Base-by-base conservation (phyloP, 2,797 vertebrate genomes). In the Scleropages formosus region DNA sequence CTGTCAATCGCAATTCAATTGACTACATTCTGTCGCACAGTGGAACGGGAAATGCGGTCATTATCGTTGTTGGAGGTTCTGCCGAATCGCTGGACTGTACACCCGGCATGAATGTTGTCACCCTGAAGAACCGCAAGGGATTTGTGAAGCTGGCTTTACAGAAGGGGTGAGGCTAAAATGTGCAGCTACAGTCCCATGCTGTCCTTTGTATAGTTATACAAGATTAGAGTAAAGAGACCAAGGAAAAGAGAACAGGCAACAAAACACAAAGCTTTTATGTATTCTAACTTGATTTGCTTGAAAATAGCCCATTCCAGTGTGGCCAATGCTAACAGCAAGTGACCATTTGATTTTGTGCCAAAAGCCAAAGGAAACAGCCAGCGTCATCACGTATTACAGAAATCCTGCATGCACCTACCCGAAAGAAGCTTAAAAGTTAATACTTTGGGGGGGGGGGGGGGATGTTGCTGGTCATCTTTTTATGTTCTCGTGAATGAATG, bases 1-100 rank as follows among this genome's bases (percentile, higher is more conserved):
- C 98, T 0, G 97, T 99, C 77, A 96, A 95, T 83, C 94, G 83
- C 26, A 94, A 98, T 85, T 96, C 95, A 73, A 98, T 99, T 0
- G 95, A 99, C 84, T 98, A 95, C 86, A 90, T 98, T 82, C 92
- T 99, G 61, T 94, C 97, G 0, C 87, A 91, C 75, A 98, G 93
- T 0, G 98, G 97, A 75, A 96, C 83, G 0, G 97, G 98, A 63
- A 99, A 99, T 0, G 97, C 96, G 0, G 93, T 99, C 78, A 82
- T 99, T 85, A 99, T 99, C 0, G 98, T 96, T 0, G 92, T 99
- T 0, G 97, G 98, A 13, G 98, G 98, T 0, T 96, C 98, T 0
- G 97, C 98, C 0, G 98, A 99, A 84, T 99, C 98, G 62, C 90
- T 99, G 79, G 90, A 97, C 72, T 95, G 95, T 68, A 88, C 82